These are phyloP conservation scores for Mesochorus sp. DNA, from an alignment of 2,888 invertebrate genomes.

Conservation along the genomic window DNA sequence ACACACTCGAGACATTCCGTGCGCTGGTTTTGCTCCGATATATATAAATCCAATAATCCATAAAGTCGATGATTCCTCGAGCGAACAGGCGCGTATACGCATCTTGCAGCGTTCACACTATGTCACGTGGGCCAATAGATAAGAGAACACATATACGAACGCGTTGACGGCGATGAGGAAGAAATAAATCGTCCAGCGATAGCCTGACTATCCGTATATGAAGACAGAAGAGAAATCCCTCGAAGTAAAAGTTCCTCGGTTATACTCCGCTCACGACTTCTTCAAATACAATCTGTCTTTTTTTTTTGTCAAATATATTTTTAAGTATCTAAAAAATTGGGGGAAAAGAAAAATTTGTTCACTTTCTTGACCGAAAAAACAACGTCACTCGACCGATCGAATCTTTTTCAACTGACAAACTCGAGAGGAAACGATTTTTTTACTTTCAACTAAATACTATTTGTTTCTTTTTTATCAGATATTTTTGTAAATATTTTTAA, in stretches of 20 bases:
- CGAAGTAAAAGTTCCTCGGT: conserved; percentile 6
- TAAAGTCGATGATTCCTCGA: conserved; percentile 36
- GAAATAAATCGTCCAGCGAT: conserved; percentile 66
- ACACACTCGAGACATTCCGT: no score
- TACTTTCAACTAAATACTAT: no score
- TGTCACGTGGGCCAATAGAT: conserved; percentile 58
- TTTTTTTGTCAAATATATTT: no score
- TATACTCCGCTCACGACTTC: neutral
- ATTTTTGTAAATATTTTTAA: neutral
- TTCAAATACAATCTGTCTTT: neutral
- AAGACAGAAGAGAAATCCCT: conserved; percentile 18
- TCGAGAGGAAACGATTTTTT: no score
- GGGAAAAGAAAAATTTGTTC: no score
- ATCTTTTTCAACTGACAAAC: no score
- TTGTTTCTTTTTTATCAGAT: no score
- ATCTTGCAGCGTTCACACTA: conserved; percentile 34
- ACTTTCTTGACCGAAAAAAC: neutral
- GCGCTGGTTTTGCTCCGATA: conserved; percentile 1
- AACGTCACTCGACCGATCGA: no score
- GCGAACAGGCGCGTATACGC: neutral
- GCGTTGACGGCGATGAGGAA: conserved; percentile 63
- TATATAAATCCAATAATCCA: conserved; percentile 43
- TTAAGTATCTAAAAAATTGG: no score
- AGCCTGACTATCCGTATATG: conserved; percentile 43
- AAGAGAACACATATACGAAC: conserved; percentile 49